Percentiles rank a stretch among this genome's conserved stretches.
phyloP scores from a whole-genome alignment of 1,140 invertebrate genomes.

The Cephus cinctus region DNA sequence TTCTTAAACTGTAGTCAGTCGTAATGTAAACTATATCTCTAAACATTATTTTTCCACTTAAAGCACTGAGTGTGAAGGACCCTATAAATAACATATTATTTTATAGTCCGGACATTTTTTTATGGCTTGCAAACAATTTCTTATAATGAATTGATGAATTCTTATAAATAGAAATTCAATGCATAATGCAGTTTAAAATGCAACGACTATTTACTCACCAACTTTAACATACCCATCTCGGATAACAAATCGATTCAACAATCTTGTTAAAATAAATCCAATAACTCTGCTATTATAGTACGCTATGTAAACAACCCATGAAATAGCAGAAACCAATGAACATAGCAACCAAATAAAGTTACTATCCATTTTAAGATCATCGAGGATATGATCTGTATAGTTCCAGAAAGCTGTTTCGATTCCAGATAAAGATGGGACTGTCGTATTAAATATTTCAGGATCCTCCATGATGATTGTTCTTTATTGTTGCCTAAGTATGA shows the following conservation, averaged over 20 bases:
- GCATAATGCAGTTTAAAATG: too few species aligned
- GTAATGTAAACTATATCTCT: slow-evolving; percentile 93
- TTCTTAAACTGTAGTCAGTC: slow-evolving; percentile 88
- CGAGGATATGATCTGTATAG: slow-evolving; percentile 57
- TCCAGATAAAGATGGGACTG: slow-evolving; percentile 39
- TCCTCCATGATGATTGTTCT: slow-evolving; percentile 35
- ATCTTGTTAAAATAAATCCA: slow-evolving; percentile 85
- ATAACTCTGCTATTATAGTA: slow-evolving; percentile 94
- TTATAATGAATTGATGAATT: too few species aligned
- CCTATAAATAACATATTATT: slow-evolving; percentile 72
- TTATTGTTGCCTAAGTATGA: background rate
- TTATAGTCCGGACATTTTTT: too few species aligned
- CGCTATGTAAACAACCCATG: slow-evolving; percentile 91
- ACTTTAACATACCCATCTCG: slow-evolving; percentile 86
- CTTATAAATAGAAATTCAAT: too few species aligned
- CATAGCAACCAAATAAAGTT: slow-evolving; percentile 80
- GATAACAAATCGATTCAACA: slow-evolving; percentile 86
- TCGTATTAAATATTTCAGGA: slow-evolving; percentile 31
- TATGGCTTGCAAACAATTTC: too few species aligned
- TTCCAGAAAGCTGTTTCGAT: slow-evolving; percentile 47
- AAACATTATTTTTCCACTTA: slow-evolving; percentile 99
- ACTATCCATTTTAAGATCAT: slow-evolving; percentile 77
- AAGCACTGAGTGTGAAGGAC: slow-evolving; percentile 89
- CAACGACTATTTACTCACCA: slow-evolving; percentile 77
- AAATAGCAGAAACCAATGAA: slow-evolving; percentile 76